phyloP scores from a whole-genome alignment of 92 coral and sea anemone genomes.

The Zoanthus gigantus region DNA sequence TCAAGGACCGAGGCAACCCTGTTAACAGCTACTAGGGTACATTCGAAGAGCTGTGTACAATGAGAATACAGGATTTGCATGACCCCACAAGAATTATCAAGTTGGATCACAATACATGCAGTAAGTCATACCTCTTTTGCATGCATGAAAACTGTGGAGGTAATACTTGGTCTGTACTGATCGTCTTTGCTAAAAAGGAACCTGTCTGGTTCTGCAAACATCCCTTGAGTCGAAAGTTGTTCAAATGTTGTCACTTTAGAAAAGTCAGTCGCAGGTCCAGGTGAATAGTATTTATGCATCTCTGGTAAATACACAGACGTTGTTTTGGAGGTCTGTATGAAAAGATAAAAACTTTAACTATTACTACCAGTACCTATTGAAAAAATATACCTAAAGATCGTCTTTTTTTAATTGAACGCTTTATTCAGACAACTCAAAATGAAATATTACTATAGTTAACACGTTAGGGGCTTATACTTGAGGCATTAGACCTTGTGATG shows the following conservation, averaged over 20 bases:
- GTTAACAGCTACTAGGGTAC: too few relatives aligned
- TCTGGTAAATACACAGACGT: constrained; percentile 10
- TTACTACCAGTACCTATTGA: background rate
- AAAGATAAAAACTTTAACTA: background rate
- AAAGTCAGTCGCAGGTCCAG: constrained; percentile 14
- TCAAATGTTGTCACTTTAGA: constrained; percentile 36
- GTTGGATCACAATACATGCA: background rate
- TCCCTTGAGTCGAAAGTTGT: constrained; percentile 23
- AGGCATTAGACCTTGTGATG: too few relatives aligned
- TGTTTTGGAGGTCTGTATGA: background rate
- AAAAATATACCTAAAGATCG: background rate
- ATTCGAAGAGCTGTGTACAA: too few relatives aligned
- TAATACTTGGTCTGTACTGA: background rate
- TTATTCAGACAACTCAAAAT: too few relatives aligned
- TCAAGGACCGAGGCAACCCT: too few relatives aligned
- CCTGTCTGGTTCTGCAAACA: constrained; percentile 25
- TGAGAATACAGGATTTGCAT: too few relatives aligned
- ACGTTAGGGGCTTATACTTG: too few relatives aligned
- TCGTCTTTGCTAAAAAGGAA: constrained; percentile 21
- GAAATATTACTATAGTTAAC: too few relatives aligned
- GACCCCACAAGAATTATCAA: too few relatives aligned
- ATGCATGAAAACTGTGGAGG: background rate
- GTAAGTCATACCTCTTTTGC: constrained; percentile 1
- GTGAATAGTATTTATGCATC: background rate
- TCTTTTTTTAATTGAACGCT: too few relatives aligned